Evolutionary conservation across 2,113 vertebrate species (phyloP).

Genomic region (Oncorhynchus tshawytscha): DNA sequence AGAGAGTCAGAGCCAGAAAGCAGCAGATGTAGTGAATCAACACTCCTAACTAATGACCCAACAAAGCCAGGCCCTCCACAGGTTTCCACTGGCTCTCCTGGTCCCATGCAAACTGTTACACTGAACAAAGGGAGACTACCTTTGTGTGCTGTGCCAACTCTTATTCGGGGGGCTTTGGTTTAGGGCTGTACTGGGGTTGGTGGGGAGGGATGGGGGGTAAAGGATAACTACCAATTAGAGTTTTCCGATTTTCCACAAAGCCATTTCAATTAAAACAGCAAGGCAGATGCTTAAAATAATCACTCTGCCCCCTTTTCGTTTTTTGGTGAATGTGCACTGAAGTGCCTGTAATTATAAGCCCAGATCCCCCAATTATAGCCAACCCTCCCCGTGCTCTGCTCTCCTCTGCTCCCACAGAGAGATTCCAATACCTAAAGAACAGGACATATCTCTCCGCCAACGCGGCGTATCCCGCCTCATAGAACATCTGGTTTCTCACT

Average conservation of each 20-base stretch:
- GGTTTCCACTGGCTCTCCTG: background rate
- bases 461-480: conserved; percentile 24
- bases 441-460: background rate
- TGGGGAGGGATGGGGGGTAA: conserved; percentile 11
- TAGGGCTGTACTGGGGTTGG: background rate
- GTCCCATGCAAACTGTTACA: background rate
- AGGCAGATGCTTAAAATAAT: conserved; percentile 61
- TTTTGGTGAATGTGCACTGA: conserved; percentile 46
- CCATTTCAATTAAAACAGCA: conserved; percentile 55
- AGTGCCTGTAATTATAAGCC: conserved; percentile 66
- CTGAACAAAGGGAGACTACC: conserved; percentile 18
- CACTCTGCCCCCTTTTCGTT: conserved; percentile 22
- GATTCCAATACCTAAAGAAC: background rate
- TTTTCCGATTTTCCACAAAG: conserved; percentile 61
- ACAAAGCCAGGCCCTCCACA: background rate
- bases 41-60: background rate
- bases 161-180: conserved; percentile 1
- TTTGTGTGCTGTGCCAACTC: background rate
- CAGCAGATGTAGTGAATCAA: background rate
- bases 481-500: conserved; percentile 71
- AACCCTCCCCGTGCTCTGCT: conserved; percentile 41
- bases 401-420: conserved; percentile 13
- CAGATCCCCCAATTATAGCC: conserved; percentile 69
- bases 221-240: conserved; percentile 60
- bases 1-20: background rate